Evolutionary conservation across 2,113 vertebrate species (phyloP), one percentile per base, ranked within the genome.

Genomic region (Mus pahari): DNA sequence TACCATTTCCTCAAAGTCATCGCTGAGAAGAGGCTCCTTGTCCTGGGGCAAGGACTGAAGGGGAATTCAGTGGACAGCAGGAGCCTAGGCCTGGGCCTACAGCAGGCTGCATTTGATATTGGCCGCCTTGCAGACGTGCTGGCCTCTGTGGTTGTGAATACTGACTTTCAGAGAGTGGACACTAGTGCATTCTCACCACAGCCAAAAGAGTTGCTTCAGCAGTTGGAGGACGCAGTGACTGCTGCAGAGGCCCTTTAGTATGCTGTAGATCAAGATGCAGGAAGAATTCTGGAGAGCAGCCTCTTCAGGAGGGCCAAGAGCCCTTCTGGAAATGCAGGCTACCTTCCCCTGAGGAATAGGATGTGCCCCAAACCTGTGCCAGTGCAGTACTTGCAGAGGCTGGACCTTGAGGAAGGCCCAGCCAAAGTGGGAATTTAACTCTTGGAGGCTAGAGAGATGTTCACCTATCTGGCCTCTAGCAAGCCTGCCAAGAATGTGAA

Each of bases 1-100:
- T 99, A 99, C 92, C 98, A 99, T 0, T 99, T 99, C 96, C 98
- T 99, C 83, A 99, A 99, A 96, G 98, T 99, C 42, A 99, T 99
- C 2, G 98, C 99, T 0, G 98, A 99, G n/a, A 99, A 98, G 96
- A 99, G 99, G 17, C 98, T 99, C 42, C 98, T 98, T 10, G 94
- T 99, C 96, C 90, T 99, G 89, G 98, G 92, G 0, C 95, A 98
- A 0, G 98, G 64, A 86, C 11, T 28, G 9, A 48, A 66, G n/a
- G n/a, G 20, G 24, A 31, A 4, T 2, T 3, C 14, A 2, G 82
- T 2, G 26, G 24, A 19, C 14, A 60, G 12, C 50, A 1, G 11
- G 0, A 97, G 98, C 7, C 96, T 97, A 3, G 94, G 97, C 0
- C 86, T 99, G 77, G 99, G 99, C 71, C 99, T 98, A 95, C 98